Conservation (phyloP, 2,797 vertebrate genomes). For the Callimico goeldii region DNA sequence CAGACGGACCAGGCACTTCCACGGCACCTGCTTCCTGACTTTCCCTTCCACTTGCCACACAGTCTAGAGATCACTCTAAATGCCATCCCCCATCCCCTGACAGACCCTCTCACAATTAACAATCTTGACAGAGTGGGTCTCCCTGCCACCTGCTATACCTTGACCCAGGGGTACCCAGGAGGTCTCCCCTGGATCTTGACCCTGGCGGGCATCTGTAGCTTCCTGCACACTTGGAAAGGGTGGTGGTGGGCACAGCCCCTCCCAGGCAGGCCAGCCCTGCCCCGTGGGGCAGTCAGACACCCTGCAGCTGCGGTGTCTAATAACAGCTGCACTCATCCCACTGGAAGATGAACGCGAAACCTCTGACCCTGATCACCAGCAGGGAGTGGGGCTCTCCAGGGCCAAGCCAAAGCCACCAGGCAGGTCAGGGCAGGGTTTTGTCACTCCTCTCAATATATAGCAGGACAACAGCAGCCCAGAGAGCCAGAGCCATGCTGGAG, state of each 20-base stretch:
- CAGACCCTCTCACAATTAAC: not conserved
- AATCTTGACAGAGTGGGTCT: not conserved
- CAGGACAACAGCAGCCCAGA: not conserved
- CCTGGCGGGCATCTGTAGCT: not conserved
- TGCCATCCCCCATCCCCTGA: not conserved
- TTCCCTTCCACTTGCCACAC: rapidly evolving
- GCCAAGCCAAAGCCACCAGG: not conserved
- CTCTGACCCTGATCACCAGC: not conserved
- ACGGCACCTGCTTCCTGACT: not conserved
- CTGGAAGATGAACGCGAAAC: not conserved
- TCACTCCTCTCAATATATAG: not conserved
- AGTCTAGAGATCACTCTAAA: not conserved
- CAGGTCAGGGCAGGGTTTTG: not conserved
- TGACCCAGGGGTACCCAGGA: not conserved
- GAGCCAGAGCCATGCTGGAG: not conserved
- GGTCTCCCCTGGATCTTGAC: not conserved
- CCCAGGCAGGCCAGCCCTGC: not conserved
- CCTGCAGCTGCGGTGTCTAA: no score
- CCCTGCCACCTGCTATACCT: not conserved
- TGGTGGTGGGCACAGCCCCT: not conserved
- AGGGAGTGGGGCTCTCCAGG: not conserved
- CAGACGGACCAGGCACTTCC: not conserved
- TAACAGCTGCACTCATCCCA: not conserved
- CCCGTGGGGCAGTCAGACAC: not conserved
- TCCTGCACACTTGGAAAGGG: not conserved